Evolutionary conservation across 2,888 invertebrate genomes (phyloP), one percentile per base, ranked within the genome.

Genomic region (Phrixothrix hirtus): DNA sequence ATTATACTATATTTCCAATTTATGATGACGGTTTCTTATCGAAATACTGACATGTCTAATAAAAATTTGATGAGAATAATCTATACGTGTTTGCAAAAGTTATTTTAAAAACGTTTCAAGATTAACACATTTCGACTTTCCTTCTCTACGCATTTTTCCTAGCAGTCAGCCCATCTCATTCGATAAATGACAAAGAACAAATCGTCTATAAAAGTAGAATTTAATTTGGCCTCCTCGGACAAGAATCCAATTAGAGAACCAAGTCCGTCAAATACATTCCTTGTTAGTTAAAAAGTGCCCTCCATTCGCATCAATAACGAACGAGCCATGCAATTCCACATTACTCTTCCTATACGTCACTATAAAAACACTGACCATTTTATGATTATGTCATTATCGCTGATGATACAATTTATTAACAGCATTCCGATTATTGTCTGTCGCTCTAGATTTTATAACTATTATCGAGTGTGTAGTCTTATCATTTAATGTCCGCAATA

Each of bases 181-280:
- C 67, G 63, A 63, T 67, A 66, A 67, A 62, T 61, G 66, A 60
- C 63, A 63, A 64, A 63, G 64, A 66, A 66, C 66, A 67, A 68
- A 67, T 67, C 69, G 69, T 62, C 66, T 66, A 69, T 69, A 70
- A 71, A 70, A 69, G 64, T 66, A 66, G 70, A 70, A 70, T 72
- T 71, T 71, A 72, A 72, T 72, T 71, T 68, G 62, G 61, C 52
- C 59, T 63, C 61, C 47, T 62, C 58, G 60, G 62, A 63, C 64
- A 66, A 63, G 68, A 70, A 71, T 71, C 69, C 71, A 71, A 71
- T 71, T 71, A 71, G 67, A 63, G 64, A 50, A 49, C 56, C 61
- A 58, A 58, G 67, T 67, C 68, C 67, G 68, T 65, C 69, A 65
- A 63, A 66, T 68, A 62, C 67, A 69, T 70, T 70, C 65, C 66